Conservation (phyloP, 1,140 invertebrate genomes). For the Mya arenaria region DNA sequence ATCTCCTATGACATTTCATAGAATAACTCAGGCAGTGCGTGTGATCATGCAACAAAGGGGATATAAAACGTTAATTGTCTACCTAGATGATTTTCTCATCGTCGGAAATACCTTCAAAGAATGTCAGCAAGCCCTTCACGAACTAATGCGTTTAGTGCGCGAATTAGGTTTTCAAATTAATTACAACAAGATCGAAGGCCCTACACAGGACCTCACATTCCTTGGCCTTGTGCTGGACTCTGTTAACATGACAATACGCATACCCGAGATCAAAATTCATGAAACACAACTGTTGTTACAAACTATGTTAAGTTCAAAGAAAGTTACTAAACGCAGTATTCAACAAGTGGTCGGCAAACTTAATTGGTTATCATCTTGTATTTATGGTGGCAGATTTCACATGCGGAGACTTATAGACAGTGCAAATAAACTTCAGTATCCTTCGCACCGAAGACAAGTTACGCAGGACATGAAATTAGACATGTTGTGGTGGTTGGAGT, state of each 20-base stretch:
- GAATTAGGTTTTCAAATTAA: constrained; percentile 7
- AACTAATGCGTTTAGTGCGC: not conserved
- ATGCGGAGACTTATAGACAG: not conserved
- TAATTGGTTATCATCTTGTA: not conserved
- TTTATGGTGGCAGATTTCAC: constrained; percentile 1
- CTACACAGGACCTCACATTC: constrained; percentile 7
- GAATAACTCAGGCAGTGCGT: not conserved
- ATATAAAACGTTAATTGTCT: not conserved
- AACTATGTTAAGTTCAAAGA: not conserved
- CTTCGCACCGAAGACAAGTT: not conserved
- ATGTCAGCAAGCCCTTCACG: not conserved
- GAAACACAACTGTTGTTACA: not conserved
- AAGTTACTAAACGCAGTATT: not conserved
- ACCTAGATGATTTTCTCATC: constrained; percentile 21
- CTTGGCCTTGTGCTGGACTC: constrained; percentile 1
- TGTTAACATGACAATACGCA: not conserved
- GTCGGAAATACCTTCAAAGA: not conserved
- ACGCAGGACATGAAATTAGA: not conserved
- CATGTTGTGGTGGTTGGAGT: constrained; percentile 12
- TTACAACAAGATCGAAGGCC: constrained; percentile 9
- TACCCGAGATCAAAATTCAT: not conserved
- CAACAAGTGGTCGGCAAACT: constrained; percentile 16
- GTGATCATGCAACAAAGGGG: not conserved
- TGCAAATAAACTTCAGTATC: not conserved
- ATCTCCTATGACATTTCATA: constrained; percentile 7